A percentile compares a stretch with the other conserved stretches of the same genome.
These are phyloP conservation scores for Lutjanus campechanus DNA, from an alignment of 2,797 vertebrate genomes.

Conservation along the genomic window DNA sequence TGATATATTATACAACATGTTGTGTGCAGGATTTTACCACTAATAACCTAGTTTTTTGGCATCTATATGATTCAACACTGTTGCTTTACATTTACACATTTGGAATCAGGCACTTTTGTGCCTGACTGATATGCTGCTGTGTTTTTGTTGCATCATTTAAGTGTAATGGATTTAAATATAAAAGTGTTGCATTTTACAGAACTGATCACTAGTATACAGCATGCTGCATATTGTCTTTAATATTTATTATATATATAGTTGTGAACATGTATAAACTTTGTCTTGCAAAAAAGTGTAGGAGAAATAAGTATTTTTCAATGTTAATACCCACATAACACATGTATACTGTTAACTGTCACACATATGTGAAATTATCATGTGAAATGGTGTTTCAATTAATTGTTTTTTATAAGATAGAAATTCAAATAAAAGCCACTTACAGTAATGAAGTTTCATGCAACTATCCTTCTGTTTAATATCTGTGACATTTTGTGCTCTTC, in stretches of 20 bases:
- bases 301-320: not conserved
- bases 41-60: rapidly evolving
- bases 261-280: not conserved
- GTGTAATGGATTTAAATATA: not conserved
- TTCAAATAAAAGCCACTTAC: not conserved
- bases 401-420: not conserved
- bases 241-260: not conserved
- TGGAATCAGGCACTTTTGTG: not conserved
- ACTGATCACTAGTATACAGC: not conserved
- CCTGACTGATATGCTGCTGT: not conserved
- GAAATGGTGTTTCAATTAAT: not conserved
- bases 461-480: rapidly evolving
- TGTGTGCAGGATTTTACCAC: not conserved
- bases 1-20: not conserved
- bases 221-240: not conserved
- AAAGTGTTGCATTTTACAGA: not conserved
- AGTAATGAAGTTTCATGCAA: not conserved
- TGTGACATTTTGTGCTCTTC: not conserved
- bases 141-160: not conserved
- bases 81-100: not conserved
- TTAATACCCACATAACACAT: not conserved
- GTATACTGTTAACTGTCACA: not conserved
- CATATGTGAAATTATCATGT: not conserved
- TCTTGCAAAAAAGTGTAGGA: not conserved
- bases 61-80: not conserved